Evolutionary conservation across 2,888 invertebrate genomes (phyloP), one percentile per base, ranked within the genome.

Genomic region (Portevinia maculata): DNA sequence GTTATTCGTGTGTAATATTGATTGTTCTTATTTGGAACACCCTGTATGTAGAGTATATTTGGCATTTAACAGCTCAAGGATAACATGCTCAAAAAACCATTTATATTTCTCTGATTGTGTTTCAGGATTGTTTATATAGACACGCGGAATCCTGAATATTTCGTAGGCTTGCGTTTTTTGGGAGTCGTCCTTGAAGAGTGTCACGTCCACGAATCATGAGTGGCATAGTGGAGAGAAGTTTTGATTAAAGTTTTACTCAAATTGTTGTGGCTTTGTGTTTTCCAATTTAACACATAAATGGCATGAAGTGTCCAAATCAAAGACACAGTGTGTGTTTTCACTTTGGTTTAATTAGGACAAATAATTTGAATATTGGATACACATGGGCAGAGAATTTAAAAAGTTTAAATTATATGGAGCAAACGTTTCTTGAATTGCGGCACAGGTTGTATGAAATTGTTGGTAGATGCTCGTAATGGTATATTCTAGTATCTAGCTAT

Each of bases 201-300:
- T 41, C 30, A 39, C 24, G 24, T 17, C 30, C 30, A 39, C 24
- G 24, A 34, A 5, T 53, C 19, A 37, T 32, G 64, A 48, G 24
- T 41, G 34, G 15, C 21, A 32, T 8, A 37, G 37, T 48, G 28
- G 39, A 48, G 37, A 48, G 37, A 39, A 57, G 69, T 67, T 69
- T 69, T 69, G 57, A 69, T 69, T 69, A 69, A 57, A 69, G 57
- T 30, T 57, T 28, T 48, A 57, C 48, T 69, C 48, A 37, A 57
- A 57, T 48, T 59, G 15, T 46, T 69, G 46, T 57, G 69, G 57
- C 48, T 69, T 59, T 59, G 57, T 69, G 37, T 17, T 24, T 13
- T 48, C 46, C 48, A 57, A 57, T 37, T 55, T 30, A 39, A 48
- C 48, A 69, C 37, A 37, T 19, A 48, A 37, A 28, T 57, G 69